These are phyloP conservation scores for Ptychochromis oligacanthus DNA, from an alignment of 2,113 vertebrate genomes.

Conservation along the genomic window DNA sequence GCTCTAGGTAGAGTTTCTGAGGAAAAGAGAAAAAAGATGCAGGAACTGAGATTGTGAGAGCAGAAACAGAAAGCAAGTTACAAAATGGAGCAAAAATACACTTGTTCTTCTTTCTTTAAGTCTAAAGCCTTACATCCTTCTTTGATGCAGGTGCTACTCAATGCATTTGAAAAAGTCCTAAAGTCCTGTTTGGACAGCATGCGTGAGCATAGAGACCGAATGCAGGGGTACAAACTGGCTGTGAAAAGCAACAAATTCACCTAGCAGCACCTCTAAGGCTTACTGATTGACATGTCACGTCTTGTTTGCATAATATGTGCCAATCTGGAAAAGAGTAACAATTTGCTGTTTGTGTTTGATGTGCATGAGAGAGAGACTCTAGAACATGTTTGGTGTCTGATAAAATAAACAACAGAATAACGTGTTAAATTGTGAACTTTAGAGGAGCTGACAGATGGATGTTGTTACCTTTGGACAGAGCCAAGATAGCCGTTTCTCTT, in stretches of 20 bases:
- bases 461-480: not conserved
- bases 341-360: not conserved
- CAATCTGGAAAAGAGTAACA: not conserved
- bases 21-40: not conserved
- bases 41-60: not conserved
- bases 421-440: not conserved
- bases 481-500: not conserved
- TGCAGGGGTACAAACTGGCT: not conserved
- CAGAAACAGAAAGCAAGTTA: not conserved
- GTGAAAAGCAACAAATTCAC: not conserved
- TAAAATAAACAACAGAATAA: not conserved
- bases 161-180: not conserved
- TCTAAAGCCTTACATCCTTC: not conserved
- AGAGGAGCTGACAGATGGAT: not conserved
- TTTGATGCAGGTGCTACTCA: not conserved
- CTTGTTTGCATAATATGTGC: not conserved
- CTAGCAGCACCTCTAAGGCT: not conserved
- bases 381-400: too few relatives aligned
- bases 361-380: not conserved
- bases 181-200: not conserved
- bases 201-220: not conserved
- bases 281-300: not conserved
- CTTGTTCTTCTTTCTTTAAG: not conserved
- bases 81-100: not conserved
- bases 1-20: constrained; percentile 83